Base-by-base conservation (phyloP, 2,888 invertebrate genomes). In the Tachina grossa region DNA sequence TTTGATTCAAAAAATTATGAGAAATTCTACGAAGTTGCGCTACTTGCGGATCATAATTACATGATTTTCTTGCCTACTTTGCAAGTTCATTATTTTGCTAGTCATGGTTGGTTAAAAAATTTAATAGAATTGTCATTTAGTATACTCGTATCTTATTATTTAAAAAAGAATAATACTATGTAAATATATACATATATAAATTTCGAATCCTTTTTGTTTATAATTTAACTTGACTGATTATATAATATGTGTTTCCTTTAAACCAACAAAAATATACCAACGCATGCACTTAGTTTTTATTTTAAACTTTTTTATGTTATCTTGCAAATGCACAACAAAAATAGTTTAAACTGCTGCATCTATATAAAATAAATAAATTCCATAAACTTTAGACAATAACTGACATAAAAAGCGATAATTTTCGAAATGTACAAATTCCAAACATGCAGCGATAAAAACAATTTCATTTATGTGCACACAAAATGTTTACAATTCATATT, bases 361-460 rank as follows among this genome's bases (percentile, higher is more conserved):
- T 68, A 63, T 31, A 4, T 31, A 68, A 75, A 84, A 59, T 66
- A 83, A 66, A 85, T 55, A 85, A 83, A 85, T 85, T 85, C 85
- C 85, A 85, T 76, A 85, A 85, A 85, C 76, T 80, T 83, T 85
- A 83, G 85, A 83, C 83, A 85, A 85, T 79, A 85, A 83, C 83
- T 85, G 85, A 82, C 84, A 84, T 63, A 84, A 79, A 80, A 84
- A 83, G 81, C 87, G 84, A 87, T 85, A 87, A 87, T 85, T 80
- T 87, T 85, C 74, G 77, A 86, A 87, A 85, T 85, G 85, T 85
- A 87, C 87, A 87, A 87, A 87, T 87, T 87, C 87, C 87, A 80
- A 87, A 87, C 87, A 87, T 76, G 80, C 76, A 78, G 80, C 77
- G 87, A 87, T 87, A 83, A 87, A 84, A 87, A 87, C 87, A 84